Base-by-base conservation (phyloP, 92 coral and sea anemone species). In the Porites divaricata region DNA sequence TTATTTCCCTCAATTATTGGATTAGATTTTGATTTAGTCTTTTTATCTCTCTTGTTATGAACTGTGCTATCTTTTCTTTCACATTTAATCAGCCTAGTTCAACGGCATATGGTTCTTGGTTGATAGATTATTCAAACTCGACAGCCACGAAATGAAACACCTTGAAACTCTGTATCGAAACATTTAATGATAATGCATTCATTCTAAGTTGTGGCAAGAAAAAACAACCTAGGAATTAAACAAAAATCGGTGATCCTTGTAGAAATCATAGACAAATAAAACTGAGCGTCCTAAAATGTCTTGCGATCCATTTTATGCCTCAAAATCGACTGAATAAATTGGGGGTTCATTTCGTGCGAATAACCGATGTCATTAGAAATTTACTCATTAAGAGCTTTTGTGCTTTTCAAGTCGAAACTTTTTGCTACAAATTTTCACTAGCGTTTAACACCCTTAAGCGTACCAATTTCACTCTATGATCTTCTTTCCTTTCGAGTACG, bases 1-100 rank as follows among this genome's bases (percentile, higher is more conserved):
- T 90, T 83, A 90, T 90, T 90, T 90, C 93, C 93, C 63, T 77
- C 68, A 62, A 74, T 86, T 57, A 85, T 90, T 67, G 90, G 93
- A 85, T 85, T 76, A 83, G 75, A 75, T 62, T 86, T 76, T 66
- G 73, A 85, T 89, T 89, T 90, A 70, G 76, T 63, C 83, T 80
- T 70, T 80, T 84, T 74, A 74, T 70, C 79, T 86, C 63, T 68
- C 76, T 77, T 86, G 83, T 84, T 75, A 76, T 85, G 83, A 86
- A 76, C 75, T 76, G 68, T 41, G 58, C 86, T 86, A 67, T 76
- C 93, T 75, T 74, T 80, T 76, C 83, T 81, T 86, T 81, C 75
- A 63, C 61, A 76, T 83, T 68, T 84, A 84, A 84, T 84, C 82
- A 84, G 50, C 68, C 45, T 22, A 70, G 26, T 21, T 20, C 69